Conservation (phyloP, 2,888 invertebrate genomes). For the Eueremaeus valkanovi region DNA sequence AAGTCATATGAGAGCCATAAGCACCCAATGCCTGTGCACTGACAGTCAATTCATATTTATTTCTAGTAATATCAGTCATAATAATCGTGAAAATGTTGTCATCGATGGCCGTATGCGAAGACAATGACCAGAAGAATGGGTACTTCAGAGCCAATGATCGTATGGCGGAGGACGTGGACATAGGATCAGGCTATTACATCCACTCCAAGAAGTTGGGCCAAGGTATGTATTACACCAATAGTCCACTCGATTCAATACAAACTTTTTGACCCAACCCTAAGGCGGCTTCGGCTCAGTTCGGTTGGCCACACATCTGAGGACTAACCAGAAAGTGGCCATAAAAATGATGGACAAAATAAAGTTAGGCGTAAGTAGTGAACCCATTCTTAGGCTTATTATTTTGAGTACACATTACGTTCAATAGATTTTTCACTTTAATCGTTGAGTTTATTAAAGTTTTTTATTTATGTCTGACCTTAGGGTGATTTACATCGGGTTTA, state of each 20-base stretch:
- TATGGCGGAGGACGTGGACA: slow-evolving; percentile 36
- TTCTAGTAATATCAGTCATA: too few species aligned
- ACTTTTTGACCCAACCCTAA: slow-evolving; percentile 50
- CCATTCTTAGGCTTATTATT: neutral
- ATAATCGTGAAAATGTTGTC: neutral
- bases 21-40: neutral
- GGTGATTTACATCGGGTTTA: slow-evolving; percentile 65
- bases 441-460: neutral
- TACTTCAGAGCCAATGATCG: neutral
- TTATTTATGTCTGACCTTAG: neutral
- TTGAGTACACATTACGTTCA: too few species aligned
- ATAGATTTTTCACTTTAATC: too few species aligned
- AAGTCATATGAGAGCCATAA: neutral
- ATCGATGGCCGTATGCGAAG: neutral
- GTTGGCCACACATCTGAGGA: slow-evolving; percentile 68
- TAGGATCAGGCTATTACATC: slow-evolving; percentile 40
- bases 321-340: slow-evolving; percentile 74
- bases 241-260: neutral
- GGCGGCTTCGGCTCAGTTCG: slow-evolving; percentile 80
- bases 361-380: slow-evolving; percentile 59
- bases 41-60: too few species aligned
- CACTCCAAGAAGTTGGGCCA: slow-evolving; percentile 42
- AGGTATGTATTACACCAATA: slow-evolving; percentile 23
- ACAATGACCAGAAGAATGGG: neutral
- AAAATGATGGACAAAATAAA: slow-evolving; percentile 73